Conservation (phyloP, 2,888 invertebrate species). For the Pyrochroa serraticornis region DNA sequence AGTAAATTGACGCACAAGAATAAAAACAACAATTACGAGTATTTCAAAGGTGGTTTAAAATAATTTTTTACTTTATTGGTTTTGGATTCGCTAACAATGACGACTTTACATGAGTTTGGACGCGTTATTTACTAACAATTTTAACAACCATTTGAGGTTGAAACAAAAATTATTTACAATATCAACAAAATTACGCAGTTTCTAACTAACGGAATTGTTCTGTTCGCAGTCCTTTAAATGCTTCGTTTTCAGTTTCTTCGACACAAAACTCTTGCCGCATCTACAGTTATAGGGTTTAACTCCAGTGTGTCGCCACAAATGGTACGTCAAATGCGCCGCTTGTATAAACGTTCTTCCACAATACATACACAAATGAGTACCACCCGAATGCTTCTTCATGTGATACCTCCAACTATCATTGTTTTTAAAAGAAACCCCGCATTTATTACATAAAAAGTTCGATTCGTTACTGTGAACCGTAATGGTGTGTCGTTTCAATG, state of each 20-base stretch:
- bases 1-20: too few relatives aligned
- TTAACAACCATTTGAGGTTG: too few relatives aligned
- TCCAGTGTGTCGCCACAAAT: conserved; percentile 44
- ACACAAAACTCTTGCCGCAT: conserved; percentile 42
- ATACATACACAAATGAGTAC: conserved; percentile 36
- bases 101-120: too few relatives aligned
- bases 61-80: too few relatives aligned
- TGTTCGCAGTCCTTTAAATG: conserved; percentile 12
- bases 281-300: conserved; percentile 41
- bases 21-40: too few relatives aligned
- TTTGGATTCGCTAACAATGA: too few relatives aligned
- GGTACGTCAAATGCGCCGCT: conserved; percentile 40
- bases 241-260: conserved; percentile 36
- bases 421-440: conserved; percentile 37
- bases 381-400: conserved; percentile 35
- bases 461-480: conserved; percentile 31
- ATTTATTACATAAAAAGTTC: conserved; percentile 36
- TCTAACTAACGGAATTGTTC: too few relatives aligned
- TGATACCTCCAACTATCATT: conserved; percentile 40
- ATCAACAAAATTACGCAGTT: too few relatives aligned
- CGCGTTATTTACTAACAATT: too few relatives aligned
- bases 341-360: conserved; percentile 41
- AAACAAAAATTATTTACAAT: too few relatives aligned
- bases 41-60: too few relatives aligned
- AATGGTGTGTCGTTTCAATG: conserved; percentile 34